Evolutionary conservation across 2,797 vertebrate genomes (phyloP), one percentile per base, ranked within the genome.

Genomic region (Takifugu rubripes): DNA sequence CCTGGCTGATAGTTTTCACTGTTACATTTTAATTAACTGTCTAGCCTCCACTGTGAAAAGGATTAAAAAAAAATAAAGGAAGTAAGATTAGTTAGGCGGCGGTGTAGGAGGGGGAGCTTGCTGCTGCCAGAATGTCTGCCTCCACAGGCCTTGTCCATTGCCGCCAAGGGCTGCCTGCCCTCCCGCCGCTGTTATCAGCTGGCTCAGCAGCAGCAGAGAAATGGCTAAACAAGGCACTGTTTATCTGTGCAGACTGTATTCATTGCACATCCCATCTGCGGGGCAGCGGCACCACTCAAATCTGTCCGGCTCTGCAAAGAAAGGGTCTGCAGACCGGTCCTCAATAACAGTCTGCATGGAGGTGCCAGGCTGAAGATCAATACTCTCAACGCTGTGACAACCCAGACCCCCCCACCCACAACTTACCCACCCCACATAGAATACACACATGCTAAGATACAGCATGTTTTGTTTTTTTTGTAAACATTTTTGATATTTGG

Each of bases 101-200:
- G 70, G 59, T 81, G 81, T 78, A 78, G 84, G 86, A 81, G 87
- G 81, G 36, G 68, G 81, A 83, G 72, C 57, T 86, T 76, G 87
- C 78, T 93, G 95, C 87, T 93, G 96, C 91, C 95, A 91, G 90
- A 79, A 85, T 90, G 94, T 96, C 95, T 95, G 92, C 90, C 90
- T 93, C 93, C 92, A 79, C 83, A 68, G 87, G 90, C 89, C 90
- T 91, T 82, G 89, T 92, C 89, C 87, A 83, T 82, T 89, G 92
- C 92, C 89, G 89, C 92, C 87, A 88, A 84, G 88, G 78, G 84
- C 86, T 79, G 85, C 79, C 88, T 77, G 75, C 83, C 79, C 85
- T 84, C 84, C 75, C 71, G 72, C 87, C 83, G 49, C 82, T 87
- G 91, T 93, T 94, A 95, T 95, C 94, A 92, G 91, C 90, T 92